Evolutionary conservation across 2,888 invertebrate species (phyloP).

Genomic region (Malacosoma neustria): DNA sequence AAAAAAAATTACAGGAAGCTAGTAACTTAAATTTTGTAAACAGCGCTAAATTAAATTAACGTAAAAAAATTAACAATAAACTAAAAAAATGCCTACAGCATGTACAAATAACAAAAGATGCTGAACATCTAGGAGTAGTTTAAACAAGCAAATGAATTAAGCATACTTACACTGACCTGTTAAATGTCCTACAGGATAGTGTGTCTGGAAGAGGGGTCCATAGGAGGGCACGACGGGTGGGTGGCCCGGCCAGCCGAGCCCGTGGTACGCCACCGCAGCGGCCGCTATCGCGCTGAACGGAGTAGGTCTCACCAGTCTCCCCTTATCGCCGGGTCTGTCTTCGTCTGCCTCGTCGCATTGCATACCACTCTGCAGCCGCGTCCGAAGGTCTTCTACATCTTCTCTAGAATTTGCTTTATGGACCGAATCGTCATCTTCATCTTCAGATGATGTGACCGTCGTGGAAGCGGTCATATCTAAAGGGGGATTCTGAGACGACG

Average conservation of each 20-base stretch:
- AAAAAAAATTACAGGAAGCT: too few relatives aligned
- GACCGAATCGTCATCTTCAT: conserved; percentile 81
- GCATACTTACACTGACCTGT: conserved; percentile 46
- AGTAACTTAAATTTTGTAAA: too few relatives aligned
- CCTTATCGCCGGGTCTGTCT: conserved; percentile 48
- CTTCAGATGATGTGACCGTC: conserved; percentile 70
- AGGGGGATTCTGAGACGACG: conserved; percentile 59
- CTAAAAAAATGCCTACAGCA: too few relatives aligned
- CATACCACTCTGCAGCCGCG: conserved; percentile 73
- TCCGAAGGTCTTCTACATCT: conserved; percentile 85
- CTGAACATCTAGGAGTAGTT: too few relatives aligned
- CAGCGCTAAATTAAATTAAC: too few relatives aligned
- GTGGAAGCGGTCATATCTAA: conserved; percentile 66
- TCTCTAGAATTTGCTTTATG: conserved; percentile 81
- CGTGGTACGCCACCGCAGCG: conserved; percentile 80
- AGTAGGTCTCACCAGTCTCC: conserved; percentile 79
- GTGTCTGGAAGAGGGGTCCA: conserved; percentile 80
- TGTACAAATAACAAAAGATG: too few relatives aligned
- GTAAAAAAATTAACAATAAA: too few relatives aligned
- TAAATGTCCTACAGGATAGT: conserved; percentile 68
- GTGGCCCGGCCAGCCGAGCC: conserved; percentile 75
- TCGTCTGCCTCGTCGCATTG: conserved; percentile 54
- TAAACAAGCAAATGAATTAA: too few relatives aligned
- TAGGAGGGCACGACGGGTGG: conserved; percentile 76
- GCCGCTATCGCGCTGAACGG: conserved; percentile 82